Evolutionary conservation across 64 coral and sea anemone species (phyloP).

Genomic region (Dendronephthya gigantea): DNA sequence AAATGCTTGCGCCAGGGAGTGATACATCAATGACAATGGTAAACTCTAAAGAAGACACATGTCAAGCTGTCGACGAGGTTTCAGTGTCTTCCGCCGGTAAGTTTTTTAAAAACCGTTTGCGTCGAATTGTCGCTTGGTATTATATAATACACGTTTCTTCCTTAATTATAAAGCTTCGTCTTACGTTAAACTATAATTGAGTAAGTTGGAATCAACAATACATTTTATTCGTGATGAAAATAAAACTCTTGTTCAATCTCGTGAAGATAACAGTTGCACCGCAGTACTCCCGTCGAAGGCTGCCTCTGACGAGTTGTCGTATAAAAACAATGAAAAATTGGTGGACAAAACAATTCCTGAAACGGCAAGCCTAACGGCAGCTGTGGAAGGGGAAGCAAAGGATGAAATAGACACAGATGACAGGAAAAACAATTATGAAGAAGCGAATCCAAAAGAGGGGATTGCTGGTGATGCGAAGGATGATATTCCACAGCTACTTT

Average conservation of each 20-base stretch:
- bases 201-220: no score
- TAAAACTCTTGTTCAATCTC: background rate
- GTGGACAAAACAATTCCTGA: background rate
- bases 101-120: no score
- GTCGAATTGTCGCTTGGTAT: no score
- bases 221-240: no score
- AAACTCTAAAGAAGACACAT: background rate
- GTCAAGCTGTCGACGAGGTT: no score
- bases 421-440: background rate
- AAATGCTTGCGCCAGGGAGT: constrained; percentile 1
- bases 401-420: background rate
- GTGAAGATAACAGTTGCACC: background rate
- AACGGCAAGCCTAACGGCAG: background rate
- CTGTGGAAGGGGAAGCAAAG: background rate
- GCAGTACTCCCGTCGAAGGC: background rate
- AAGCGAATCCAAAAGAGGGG: background rate
- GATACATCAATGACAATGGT: background rate
- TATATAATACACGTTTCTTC: no score
- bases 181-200: no score
- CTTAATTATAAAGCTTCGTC: no score
- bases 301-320: background rate
- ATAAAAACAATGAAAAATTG: background rate
- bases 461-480: background rate
- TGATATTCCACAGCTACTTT: background rate
- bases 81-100: background rate